Base-by-base conservation (phyloP, 2,888 invertebrate genomes). In the Hybos culiciformis region DNA sequence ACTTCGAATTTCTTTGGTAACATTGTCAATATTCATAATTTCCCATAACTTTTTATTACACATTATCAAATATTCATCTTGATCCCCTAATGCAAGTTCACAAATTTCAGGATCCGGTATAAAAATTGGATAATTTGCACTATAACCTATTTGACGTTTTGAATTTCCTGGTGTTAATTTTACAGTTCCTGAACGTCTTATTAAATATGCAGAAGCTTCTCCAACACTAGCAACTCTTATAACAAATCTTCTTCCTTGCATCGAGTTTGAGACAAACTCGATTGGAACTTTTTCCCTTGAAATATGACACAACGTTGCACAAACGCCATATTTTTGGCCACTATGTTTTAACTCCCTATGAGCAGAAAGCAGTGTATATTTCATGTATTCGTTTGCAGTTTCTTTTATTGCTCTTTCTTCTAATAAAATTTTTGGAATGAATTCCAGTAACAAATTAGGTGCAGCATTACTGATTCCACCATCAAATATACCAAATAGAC, bases 1-100 rank as follows among this genome's bases (percentile, higher is more conserved):
- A 18, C 79, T 75, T 53, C 81, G 75, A 2, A 90, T 81, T 68
- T 92, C 88, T 20, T 81, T 74, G 0, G 88, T 79, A 1, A 90
- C 88, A 39, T 87, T 83, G 49, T 85, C 82, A 42, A 86, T 75
- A 51, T 77, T 82, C 48, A 93, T 74, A 8, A 82, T 81, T 46
- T 83, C 80, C 91, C 92, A 93, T 32, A 92, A 70, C 47, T 80
- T 78, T 47, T 81, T 80, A 57, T 86, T 88, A 0, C 79, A 85
- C 48, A 88, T 71, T 48, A 88, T 80, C 56, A 88, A 70, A 59
- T 82, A 87, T 56, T 87, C 86, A 54, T 87, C 86, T 49, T 83
- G 80, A 54, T 86, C 86, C 55, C 82, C 80, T 8, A 88, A 69
- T 6, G 75, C 70, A 4, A 85, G 74, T 63, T 87, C 85, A 12